Conservation (phyloP, 2,888 invertebrate species). For the Oxycera nigricornis region DNA sequence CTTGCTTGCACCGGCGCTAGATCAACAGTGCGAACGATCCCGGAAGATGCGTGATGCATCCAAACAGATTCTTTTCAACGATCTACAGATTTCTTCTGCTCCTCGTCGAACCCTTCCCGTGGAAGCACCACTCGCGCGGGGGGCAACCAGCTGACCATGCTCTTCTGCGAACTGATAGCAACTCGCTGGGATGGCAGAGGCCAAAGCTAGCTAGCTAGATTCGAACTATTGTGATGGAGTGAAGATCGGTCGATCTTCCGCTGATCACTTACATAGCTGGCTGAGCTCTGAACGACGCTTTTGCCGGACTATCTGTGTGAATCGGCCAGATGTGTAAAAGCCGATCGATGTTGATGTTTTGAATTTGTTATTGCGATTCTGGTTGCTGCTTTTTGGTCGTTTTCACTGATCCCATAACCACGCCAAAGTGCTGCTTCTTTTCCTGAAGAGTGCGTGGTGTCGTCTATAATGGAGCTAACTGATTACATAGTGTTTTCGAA, state of each 20-base stretch:
- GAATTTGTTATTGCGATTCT: conserved; percentile 33
- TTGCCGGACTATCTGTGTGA: background rate
- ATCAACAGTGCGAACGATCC: background rate
- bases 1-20: background rate
- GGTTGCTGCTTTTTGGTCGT: background rate
- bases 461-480: background rate
- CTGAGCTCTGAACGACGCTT: too few species aligned
- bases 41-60: background rate
- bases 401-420: background rate
- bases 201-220: background rate
- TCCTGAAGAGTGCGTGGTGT: background rate
- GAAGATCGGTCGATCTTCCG: background rate
- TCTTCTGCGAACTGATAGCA: too few species aligned
- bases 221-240: background rate
- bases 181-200: background rate
- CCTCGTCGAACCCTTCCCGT: background rate
- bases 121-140: too few species aligned
- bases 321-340: background rate
- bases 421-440: background rate
- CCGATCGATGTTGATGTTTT: conserved; percentile 26
- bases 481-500: too few species aligned
- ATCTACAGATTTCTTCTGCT: background rate
- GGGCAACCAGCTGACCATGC: too few species aligned
- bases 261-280: too few species aligned
- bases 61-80: background rate